Base-by-base conservation (phyloP, 2,888 invertebrate species). In the Liodrosophila aerea region DNA sequence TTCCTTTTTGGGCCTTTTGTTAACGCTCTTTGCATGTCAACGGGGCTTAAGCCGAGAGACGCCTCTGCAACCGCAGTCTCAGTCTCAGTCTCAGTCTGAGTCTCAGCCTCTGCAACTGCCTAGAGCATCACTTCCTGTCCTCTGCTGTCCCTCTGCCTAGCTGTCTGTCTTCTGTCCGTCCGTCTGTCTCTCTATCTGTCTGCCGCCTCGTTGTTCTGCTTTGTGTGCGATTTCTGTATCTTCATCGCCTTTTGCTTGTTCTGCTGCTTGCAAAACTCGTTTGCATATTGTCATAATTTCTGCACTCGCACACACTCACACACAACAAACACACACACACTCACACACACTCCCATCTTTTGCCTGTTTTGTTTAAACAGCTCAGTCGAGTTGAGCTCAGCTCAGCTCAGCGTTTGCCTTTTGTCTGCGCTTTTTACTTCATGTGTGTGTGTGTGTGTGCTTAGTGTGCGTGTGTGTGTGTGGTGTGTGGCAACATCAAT, bases 231-330 rank as follows among this genome's bases (percentile, higher is more conserved):
- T 73, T 76, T 75, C 46, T 46, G 66, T 64, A 74, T 70, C 64
- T 76, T 71, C 76, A 65, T 75, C 60, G 57, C 54, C 57, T 62
- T 50, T 31, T 45, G 69, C 63, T 53, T 53, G 73, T 57, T 73
- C 52, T 49, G 54, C 45, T 47, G 72, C 60, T 59, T 58, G 63
- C 58, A 68, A 82, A 81, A 86, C 86, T 86, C 85, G 86, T 81
- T 81, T 81, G 85, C 81, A 81, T 81, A 86, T 81, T 86, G 85
- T 82, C 81, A 81, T 81, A 81, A 86, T 84, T 81, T 85, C 69
- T 73, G 76, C 84, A 78, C 58, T 64, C 63, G 47, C 40, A 53
- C 59, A 60, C 58, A 61, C 41, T 47, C 46, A 46, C 37, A 45
- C 49, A 57, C 31, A 16, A 12, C 33, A 5, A 3, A 5, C 52